These are phyloP conservation scores for Amblyteles armatorius DNA, from an alignment of 2,888 invertebrate genomes.

Conservation along the genomic window DNA sequence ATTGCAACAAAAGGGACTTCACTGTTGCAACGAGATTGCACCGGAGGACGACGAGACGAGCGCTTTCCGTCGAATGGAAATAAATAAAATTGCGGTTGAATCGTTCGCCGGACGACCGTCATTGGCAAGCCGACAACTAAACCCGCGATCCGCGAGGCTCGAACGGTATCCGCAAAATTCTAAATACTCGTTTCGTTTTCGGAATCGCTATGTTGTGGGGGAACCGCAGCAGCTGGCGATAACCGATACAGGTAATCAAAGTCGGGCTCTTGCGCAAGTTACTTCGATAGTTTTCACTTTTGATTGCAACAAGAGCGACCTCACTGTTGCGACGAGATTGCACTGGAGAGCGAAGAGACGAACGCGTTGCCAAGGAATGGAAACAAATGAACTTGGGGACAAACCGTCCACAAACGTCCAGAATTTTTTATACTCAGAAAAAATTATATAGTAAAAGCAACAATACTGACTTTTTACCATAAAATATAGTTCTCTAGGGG, in stretches of 20 bases:
- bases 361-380: not conserved
- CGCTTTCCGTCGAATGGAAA: not conserved
- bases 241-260: not conserved
- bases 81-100: conserved; percentile 7
- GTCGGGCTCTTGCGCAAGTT: too few species aligned
- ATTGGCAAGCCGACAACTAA: not conserved
- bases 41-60: not conserved
- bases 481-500: too few species aligned
- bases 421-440: too few species aligned
- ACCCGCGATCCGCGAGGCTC: too few species aligned
- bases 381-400: conserved; percentile 15
- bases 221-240: not conserved
- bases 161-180: too few species aligned
- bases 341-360: not conserved
- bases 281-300: too few species aligned
- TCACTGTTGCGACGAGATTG: not conserved
- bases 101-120: not conserved
- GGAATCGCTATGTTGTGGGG: conserved; percentile 20
- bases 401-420: not conserved
- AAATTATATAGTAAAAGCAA: too few species aligned
- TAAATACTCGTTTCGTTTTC: conserved; percentile 34
- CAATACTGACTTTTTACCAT: too few species aligned
- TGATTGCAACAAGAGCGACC: too few species aligned
- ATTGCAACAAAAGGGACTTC: conserved; percentile 32
- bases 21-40: conserved; percentile 10